Evolutionary conservation across 2,888 invertebrate species (phyloP).

Genomic region (Cepaea hortensis): DNA sequence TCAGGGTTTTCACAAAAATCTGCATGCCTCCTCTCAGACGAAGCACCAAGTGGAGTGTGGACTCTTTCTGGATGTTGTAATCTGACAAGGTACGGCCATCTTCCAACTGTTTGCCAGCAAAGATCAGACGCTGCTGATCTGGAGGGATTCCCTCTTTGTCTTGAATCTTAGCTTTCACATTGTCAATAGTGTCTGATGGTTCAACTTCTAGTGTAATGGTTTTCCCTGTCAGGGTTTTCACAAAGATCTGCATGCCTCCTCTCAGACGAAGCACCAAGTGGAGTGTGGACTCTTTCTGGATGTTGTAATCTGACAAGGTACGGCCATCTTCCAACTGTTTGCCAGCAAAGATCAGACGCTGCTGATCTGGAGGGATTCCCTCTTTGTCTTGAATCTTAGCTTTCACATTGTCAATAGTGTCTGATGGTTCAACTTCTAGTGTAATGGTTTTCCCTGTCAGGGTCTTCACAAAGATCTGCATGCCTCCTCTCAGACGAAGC

Average conservation of each 20-base stretch:
- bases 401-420: conserved; percentile 96
- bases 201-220: conserved; percentile 50
- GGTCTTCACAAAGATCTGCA: conserved; percentile 75
- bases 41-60: conserved; percentile 87
- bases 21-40: conserved; percentile 50
- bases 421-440: conserved; percentile 84
- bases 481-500: conserved; percentile 84
- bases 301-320: conserved; percentile 93
- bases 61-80: conserved; percentile 97
- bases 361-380: conserved; percentile 84
- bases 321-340: conserved; percentile 96
- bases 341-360: conserved; percentile 93
- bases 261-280: conserved; percentile 80
- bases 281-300: conserved; percentile 95
- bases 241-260: conserved; percentile 51
- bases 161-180: conserved; percentile 48
- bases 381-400: conserved; percentile 79
- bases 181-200: conserved; percentile 49
- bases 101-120: conserved; percentile 95
- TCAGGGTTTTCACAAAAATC: conserved; percentile 51
- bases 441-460: conserved; percentile 75
- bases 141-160: conserved; percentile 61
- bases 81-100: conserved; percentile 94
- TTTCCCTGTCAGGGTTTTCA: conserved; percentile 51
- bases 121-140: conserved; percentile 92